A percentile compares a stretch with the other conserved stretches of the same genome.
Conservation (phyloP, 2,113 vertebrate species). For the Ammodytes dubius region DNA sequence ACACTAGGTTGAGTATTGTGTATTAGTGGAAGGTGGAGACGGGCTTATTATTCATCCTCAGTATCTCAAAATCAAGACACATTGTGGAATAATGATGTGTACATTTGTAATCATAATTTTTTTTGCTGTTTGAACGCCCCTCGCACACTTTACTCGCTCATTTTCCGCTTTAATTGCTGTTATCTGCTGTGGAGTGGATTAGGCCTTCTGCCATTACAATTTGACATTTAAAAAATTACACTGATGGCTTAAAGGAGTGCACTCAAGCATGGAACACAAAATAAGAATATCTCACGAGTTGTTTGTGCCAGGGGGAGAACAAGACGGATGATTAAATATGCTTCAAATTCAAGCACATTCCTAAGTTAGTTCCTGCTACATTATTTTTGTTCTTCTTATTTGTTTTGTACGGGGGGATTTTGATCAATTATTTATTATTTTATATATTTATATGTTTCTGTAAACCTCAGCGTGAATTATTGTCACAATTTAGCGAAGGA, state of each 20-base stretch:
- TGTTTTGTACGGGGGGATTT: slow-evolving; percentile 50
- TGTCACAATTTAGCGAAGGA: slow-evolving; percentile 9
- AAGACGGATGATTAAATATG: slow-evolving; percentile 69
- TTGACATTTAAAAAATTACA: slow-evolving; percentile 78
- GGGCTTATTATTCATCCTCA: slow-evolving; percentile 42
- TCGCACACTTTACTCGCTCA: not conserved
- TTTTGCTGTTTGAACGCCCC: not conserved
- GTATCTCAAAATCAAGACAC: not conserved
- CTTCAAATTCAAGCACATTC: slow-evolving; percentile 48
- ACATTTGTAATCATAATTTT: slow-evolving; percentile 28
- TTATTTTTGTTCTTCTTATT: slow-evolving; percentile 46
- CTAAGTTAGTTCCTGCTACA: slow-evolving; percentile 9
- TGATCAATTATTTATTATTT: slow-evolving; percentile 45
- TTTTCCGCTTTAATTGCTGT: slow-evolving; percentile 28
- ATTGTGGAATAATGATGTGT: slow-evolving; percentile 22
- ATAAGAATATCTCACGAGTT: slow-evolving; percentile 58
- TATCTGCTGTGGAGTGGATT: slow-evolving; percentile 41
- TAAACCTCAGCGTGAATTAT: slow-evolving; percentile 32
- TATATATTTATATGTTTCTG: not conserved
- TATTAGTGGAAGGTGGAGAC: slow-evolving; percentile 17
- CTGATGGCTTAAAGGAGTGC: slow-evolving; percentile 65
- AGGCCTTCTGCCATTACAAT: slow-evolving; percentile 57
- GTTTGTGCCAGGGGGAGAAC: slow-evolving; percentile 66
- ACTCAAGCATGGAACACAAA: slow-evolving; percentile 53
- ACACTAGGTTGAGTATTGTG: slow-evolving; percentile 54